phyloP scores from a whole-genome alignment of 2,797 vertebrate species.

The Sebastes oblongus region DNA sequence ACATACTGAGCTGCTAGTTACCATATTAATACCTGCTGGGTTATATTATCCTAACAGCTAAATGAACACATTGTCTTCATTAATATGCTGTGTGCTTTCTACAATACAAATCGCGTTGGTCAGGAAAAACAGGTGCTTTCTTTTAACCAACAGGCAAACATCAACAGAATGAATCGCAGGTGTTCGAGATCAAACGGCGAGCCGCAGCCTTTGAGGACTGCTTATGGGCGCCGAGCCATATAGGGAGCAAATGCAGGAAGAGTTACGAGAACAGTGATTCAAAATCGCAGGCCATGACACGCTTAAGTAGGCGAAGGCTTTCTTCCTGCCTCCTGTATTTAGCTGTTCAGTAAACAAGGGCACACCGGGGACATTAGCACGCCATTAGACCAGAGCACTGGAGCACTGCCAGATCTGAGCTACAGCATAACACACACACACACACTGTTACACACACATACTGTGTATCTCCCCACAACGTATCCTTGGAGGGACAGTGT shows the following conservation, averaged over 20 bases:
- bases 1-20: neutral
- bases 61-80: neutral
- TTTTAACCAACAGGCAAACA: slow-evolving; percentile 30
- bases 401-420: slow-evolving; percentile 48
- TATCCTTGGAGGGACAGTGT: slow-evolving; percentile 7
- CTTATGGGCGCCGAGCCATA: neutral
- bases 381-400: slow-evolving; percentile 57
- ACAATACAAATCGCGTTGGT: neutral
- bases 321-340: slow-evolving; percentile 55
- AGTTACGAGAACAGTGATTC: slow-evolving; percentile 35
- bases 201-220: neutral
- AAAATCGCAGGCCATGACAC: slow-evolving; percentile 27
- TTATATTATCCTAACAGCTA: neutral
- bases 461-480: slow-evolving; percentile 19
- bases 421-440: neutral
- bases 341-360: slow-evolving; percentile 63
- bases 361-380: slow-evolving; percentile 57
- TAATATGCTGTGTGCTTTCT: neutral
- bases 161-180: slow-evolving; percentile 16
- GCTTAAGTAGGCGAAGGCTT: slow-evolving; percentile 43
- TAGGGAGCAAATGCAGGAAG: slow-evolving; percentile 13
- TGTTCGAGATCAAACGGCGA: slow-evolving; percentile 28
- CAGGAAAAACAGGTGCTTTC: neutral
- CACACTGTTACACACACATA: neutral
- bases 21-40: neutral